phyloP scores from a whole-genome alignment of 2,888 invertebrate species.

The Geotrupes spiniger region DNA sequence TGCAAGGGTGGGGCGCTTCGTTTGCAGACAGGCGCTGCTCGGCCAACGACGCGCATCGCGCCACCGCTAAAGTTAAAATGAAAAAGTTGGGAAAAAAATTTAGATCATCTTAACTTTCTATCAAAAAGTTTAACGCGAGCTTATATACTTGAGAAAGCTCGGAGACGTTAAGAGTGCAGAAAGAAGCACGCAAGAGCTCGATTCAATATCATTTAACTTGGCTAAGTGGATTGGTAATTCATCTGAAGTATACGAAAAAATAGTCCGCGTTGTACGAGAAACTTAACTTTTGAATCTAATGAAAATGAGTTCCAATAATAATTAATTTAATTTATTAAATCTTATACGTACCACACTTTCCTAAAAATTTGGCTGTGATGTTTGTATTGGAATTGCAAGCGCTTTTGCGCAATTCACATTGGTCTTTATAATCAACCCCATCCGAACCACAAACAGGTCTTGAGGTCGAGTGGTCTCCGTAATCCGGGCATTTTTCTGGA shows the following conservation, averaged over 20 bases:
- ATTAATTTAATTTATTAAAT: constrained; percentile 7
- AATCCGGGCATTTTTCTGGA: constrained; percentile 73
- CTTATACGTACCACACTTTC: constrained; percentile 83
- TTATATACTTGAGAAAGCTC: constrained; percentile 28
- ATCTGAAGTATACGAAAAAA: constrained; percentile 7
- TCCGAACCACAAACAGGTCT: constrained; percentile 80
- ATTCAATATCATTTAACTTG: constrained; percentile 20
- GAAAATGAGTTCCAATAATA: too few relatives aligned
- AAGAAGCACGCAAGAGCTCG: constrained; percentile 8
- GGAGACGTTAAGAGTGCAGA: constrained; percentile 18
- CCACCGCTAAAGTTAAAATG: constrained; percentile 32
- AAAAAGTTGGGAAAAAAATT: constrained; percentile 36
- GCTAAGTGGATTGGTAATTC: constrained; percentile 17
- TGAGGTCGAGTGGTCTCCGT: constrained; percentile 79
- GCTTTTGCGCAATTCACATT: constrained; percentile 78
- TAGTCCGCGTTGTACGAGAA: too few relatives aligned
- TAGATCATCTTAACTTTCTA: constrained; percentile 29
- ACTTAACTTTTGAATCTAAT: too few relatives aligned
- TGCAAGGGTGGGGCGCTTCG: constrained; percentile 28
- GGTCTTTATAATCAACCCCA: constrained; percentile 78
- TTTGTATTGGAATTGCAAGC: constrained; percentile 74
- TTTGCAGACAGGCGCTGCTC: constrained; percentile 18
- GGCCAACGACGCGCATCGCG: constrained; percentile 9
- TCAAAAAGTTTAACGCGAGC: constrained; percentile 30
- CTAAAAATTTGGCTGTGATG: constrained; percentile 77